A percentile compares a stretch with the other conserved stretches of the same genome.
phyloP scores from a whole-genome alignment of 1,140 invertebrate genomes.

The Chironomus tepperi region DNA sequence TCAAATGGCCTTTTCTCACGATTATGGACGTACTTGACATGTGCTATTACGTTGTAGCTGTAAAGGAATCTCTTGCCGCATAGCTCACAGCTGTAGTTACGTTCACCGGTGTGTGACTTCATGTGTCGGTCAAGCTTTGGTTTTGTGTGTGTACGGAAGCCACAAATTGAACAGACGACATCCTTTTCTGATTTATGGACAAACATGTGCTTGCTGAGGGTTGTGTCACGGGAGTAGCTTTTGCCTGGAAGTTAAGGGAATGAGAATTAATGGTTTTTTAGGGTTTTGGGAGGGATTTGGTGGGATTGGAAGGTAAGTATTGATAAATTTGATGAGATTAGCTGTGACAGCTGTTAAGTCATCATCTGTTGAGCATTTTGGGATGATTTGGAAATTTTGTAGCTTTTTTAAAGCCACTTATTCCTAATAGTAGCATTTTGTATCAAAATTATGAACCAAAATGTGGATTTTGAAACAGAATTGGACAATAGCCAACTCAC shows the following conservation, averaged over 20 bases:
- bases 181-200: background rate
- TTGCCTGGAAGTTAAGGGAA: background rate
- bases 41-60: background rate
- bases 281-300: too few relatives aligned
- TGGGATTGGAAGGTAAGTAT: too few relatives aligned
- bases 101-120: background rate
- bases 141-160: slow-evolving; percentile 10
- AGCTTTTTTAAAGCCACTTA: too few relatives aligned
- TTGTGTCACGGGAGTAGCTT: background rate
- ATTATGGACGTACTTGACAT: background rate
- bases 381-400: too few relatives aligned
- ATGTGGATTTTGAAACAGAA: too few relatives aligned
- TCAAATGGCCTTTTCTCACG: background rate
- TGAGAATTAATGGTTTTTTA: too few relatives aligned
- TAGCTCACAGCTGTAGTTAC: slow-evolving; percentile 64
- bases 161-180: background rate
- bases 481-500: too few relatives aligned
- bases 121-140: slow-evolving; percentile 1
- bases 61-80: slow-evolving; percentile 47
- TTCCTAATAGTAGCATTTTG: too few relatives aligned
- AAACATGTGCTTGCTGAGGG: background rate
- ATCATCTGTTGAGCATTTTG: too few relatives aligned
- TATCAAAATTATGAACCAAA: too few relatives aligned
- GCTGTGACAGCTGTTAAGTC: too few relatives aligned
- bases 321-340: too few relatives aligned